These are phyloP conservation scores for Latrodectus hesperus DNA, from an alignment of 2,888 invertebrate genomes.

Conservation along the genomic window DNA sequence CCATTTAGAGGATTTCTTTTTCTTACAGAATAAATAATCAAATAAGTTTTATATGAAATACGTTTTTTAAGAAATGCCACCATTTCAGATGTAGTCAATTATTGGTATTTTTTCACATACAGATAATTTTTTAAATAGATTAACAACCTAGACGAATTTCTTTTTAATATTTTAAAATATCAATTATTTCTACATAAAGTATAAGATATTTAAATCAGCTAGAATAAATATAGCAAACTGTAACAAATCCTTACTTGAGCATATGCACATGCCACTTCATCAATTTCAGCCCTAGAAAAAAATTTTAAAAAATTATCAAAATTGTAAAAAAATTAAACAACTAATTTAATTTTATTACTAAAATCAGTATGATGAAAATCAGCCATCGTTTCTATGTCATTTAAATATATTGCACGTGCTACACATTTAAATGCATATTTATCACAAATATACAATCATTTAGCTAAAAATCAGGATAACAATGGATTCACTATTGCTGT, in stretches of 20 bases:
- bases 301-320: neutral
- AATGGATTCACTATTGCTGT: too few species aligned
- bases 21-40: too few species aligned
- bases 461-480: too few species aligned
- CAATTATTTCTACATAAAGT: neutral
- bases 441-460: too few species aligned
- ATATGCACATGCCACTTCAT: constrained; percentile 69
- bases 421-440: too few species aligned
- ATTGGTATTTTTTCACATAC: neutral
- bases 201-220: neutral
- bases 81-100: neutral
- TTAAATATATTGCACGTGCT: too few species aligned
- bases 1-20: too few species aligned
- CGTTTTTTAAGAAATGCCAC: too few species aligned
- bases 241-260: constrained; percentile 51
- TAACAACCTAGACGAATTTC: neutral
- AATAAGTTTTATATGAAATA: too few species aligned
- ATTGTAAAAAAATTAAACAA: neutral
- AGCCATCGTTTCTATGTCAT: too few species aligned
- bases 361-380: too few species aligned
- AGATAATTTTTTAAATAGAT: neutral
- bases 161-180: neutral
- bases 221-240: neutral
- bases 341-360: neutral
- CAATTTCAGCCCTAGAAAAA: constrained; percentile 56